Base-by-base conservation (phyloP, 1,140 invertebrate species). In the Limonius californicus region DNA sequence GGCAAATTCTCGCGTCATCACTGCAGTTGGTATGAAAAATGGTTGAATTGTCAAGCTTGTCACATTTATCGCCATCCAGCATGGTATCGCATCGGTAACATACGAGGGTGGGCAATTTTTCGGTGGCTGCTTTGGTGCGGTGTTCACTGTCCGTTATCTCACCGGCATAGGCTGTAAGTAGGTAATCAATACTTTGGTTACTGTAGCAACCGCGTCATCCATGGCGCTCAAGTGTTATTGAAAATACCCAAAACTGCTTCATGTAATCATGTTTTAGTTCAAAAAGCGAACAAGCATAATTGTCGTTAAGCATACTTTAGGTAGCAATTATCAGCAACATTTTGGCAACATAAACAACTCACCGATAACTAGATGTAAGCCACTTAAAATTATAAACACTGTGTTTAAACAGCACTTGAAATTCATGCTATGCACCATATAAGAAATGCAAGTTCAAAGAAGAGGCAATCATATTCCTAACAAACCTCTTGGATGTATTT, bases 31-130 rank as follows among this genome's bases (percentile, higher is more conserved):
- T 82, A 57, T 84, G 81, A 14, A 89, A 81, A 7, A 75, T 76
- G 0, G 82, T 83, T 62, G 83, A 78, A 65, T 89, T 89, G 12
- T 80, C 81, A 0, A 86, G 73, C 68, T 90, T 84, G 6, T 83
- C 81, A 66, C 91, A 94, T 45, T 78, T 80, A 27, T 88, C 85
- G 14, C 85, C 86, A 20, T 86, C 81, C 1, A 85, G 83, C 78
- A 91, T 87, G 0, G 89, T 88, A 61, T 89, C 84, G 72, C 91
- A 94, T 53, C 83, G 82, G 75, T 90, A 91, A 77, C 91, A 94
- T 80, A 84, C 89, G 21, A 93, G 76, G 68, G 90, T 86, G 74
- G 89, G 89, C 55, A 83, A 83, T 66, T 85, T 84, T 73, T 88
- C 82, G 9, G 84, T 83, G 12, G 90, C 89, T 14, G 86, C 88